Base-by-base conservation (phyloP, 1,140 invertebrate genomes). In the Calliphora vicina region DNA sequence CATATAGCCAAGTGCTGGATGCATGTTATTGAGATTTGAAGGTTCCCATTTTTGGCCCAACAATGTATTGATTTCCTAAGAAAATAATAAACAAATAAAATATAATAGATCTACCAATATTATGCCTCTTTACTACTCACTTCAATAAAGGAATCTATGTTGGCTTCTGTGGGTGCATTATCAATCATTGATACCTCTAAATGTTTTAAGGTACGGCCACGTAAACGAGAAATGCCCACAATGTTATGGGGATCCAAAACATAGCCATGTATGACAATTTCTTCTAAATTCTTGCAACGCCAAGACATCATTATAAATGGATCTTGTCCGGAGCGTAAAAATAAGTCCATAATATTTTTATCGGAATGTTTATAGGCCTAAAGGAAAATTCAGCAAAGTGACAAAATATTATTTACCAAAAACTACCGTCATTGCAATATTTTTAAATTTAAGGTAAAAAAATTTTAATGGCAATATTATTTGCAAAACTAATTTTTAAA, bases 231-330 rank as follows among this genome's bases (percentile, higher is more conserved):
- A 74, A 96, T 94, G 27, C 94, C 95, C 26, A 96, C 91, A 26
- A 96, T 87, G 90, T 95, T 94, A 84, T 95, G 85, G 67, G 86
- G 86, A 89, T 88, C 87, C 85, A 90, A 85, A 71, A 87, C 82
- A 80, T 88, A 89, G 71, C 87, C 93, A 84, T 93, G 92, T 0
- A 95, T 88, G 74, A 95, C 93, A 27, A 96, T 90, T 87, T 95
- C 93, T 84, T 92, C 90, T 15, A 96, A 92, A 78, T 93, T 92
- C 67, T 91, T 91, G 87, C 95, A 96, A 80, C 93, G 92, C 96
- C 96, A 96, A 13, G 95, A 93, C 85, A 95, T 90, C 91, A 96
- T 94, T 4, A 96, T 93, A 83, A 96, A 92, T 6, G 95, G 94
- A 91, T 96, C 94, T 71, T 93, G 93, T 74, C 92, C 84, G 13